Evolutionary conservation across 64 coral and sea anemone genomes (phyloP).

Genomic region (Montipora sp.): DNA sequence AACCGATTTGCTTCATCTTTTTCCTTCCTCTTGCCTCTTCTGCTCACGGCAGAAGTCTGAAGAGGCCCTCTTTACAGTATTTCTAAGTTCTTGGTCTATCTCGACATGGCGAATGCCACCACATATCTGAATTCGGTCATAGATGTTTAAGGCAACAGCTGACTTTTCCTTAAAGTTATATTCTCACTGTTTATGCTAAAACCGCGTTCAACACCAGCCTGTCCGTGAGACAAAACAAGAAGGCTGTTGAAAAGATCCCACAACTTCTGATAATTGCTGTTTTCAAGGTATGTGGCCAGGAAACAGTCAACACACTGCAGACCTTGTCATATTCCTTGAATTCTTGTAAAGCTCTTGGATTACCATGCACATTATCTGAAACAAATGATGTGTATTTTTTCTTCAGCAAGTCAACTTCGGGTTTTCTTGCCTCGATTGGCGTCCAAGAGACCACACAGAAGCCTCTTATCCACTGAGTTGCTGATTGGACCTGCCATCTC

Average conservation of each 20-base stretch:
- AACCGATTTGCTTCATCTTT: not conserved
- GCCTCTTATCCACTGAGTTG: slow-evolving; percentile 11
- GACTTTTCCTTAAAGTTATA: slow-evolving; percentile 36
- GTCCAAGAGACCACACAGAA: not conserved
- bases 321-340: not conserved
- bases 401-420: not conserved
- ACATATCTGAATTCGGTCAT: not conserved
- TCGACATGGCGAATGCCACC: not conserved
- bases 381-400: not conserved
- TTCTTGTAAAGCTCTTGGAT: not conserved
- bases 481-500: not conserved
- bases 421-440: not conserved
- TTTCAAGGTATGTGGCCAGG: not conserved
- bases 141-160: not conserved
- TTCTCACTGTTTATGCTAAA: not conserved
- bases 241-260: not conserved
- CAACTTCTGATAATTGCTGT: not conserved
- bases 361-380: not conserved
- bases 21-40: not conserved
- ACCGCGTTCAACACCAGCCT: not conserved
- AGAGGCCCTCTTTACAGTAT: not conserved
- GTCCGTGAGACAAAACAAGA: not conserved
- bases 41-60: not conserved
- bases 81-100: not conserved
- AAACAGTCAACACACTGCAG: not conserved